phyloP scores from a whole-genome alignment of 1,140 invertebrate species.

The Drosophila ironensis region DNA sequence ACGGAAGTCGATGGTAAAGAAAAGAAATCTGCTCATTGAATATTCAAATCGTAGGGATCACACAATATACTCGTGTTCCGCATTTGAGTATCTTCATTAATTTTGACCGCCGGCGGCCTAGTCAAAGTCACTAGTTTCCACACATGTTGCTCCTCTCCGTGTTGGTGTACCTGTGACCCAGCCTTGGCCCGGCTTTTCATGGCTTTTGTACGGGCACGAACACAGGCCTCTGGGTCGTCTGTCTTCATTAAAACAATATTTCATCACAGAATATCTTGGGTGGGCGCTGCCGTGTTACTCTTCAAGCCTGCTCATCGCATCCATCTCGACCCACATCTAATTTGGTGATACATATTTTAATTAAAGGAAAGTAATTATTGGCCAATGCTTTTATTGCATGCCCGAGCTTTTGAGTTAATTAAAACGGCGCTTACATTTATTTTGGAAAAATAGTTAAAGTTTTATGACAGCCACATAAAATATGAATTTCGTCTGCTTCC shows the following conservation, averaged over 20 bases:
- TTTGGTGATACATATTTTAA: slow-evolving; percentile 67
- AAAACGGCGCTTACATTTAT: slow-evolving; percentile 30
- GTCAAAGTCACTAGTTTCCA: background rate
- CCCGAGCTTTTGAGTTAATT: slow-evolving; percentile 48
- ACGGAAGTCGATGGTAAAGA: no score
- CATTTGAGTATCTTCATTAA: background rate
- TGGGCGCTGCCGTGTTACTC: no score
- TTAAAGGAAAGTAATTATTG: slow-evolving; percentile 55
- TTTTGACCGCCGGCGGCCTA: background rate
- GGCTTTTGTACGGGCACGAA: slow-evolving; percentile 67
- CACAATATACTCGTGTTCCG: no score
- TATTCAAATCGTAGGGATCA: no score
- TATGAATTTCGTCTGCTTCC: slow-evolving; percentile 54
- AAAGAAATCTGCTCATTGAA: no score
- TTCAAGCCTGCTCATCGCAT: background rate
- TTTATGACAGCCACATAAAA: slow-evolving; percentile 54
- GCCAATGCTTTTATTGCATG: slow-evolving; percentile 47
- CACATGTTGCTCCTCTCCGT: slow-evolving; percentile 1
- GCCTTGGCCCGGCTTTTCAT: slow-evolving; percentile 37
- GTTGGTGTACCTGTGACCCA: slow-evolving; percentile 8
- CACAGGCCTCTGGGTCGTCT: slow-evolving; percentile 18
- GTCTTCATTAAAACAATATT: slow-evolving; percentile 74
- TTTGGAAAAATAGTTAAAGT: slow-evolving; percentile 34
- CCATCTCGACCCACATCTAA: slow-evolving; percentile 15
- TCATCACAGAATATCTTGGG: slow-evolving; percentile 53